Evolutionary conservation across 2,113 vertebrate genomes (phyloP), one percentile per base, ranked within the genome.

Genomic region (Gallinago media): DNA sequence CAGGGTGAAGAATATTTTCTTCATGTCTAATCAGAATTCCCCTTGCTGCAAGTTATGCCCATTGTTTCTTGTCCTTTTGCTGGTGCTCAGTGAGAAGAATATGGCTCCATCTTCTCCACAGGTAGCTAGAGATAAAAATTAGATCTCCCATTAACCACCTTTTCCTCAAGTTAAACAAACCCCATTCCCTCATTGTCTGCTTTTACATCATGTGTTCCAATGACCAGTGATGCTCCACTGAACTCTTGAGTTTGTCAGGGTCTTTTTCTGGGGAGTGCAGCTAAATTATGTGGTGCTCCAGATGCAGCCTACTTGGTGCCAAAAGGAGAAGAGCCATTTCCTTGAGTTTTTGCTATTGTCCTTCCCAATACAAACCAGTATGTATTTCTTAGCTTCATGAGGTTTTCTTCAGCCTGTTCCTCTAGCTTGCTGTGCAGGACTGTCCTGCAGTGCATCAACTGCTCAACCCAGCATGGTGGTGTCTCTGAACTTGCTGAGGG

Each of bases 81-180:
- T 95, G 46, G 18, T 76, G 10, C 21, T 79, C 9, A 2, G 5
- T 34, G 38, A 34, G 46, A 73, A n/a, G 17, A 50, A 9, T 31
- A 75, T 90, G 50, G 9, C 16, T 92, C 23, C 49, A 16, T 65
- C 62, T 92, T 66, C 34, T 61, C 26, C 6, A 50, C 38, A 52
- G 14, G 16, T 3, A 50, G 54, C 1, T 88, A 62, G 72, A 83
- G 36, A 12, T 19, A 47, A 50, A 54, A 56, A 61, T 54, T 40
- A 38, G 36, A 49, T 90, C 34, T 15, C 7, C 5, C 12, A 6
- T 14, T 36, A 19, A 71, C 3, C 0, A 1, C 8, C 2, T 6
- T 40, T 94, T 79, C 62, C 61, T 54, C 49, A 73, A 17, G 18
- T 72, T 81, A n/a, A 72, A 21, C 58, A 76, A 7, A 25, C 4